Percentiles rank a stretch among this genome's conserved stretches.
phyloP scores from a whole-genome alignment of 1,140 invertebrate genomes.

The Hylyphantes graminicola region DNA sequence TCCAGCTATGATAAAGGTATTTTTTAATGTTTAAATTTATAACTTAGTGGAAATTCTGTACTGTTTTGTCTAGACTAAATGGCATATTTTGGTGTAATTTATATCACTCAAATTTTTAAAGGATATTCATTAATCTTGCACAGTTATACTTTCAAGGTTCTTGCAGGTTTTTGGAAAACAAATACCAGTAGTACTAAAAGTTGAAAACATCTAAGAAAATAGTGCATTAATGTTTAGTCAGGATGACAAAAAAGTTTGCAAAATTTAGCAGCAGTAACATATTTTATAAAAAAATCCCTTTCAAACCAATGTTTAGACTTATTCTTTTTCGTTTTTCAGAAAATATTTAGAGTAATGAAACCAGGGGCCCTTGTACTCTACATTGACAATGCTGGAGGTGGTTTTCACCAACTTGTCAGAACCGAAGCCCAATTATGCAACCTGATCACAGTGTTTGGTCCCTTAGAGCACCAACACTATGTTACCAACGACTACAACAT shows the following conservation, averaged over 20 bases:
- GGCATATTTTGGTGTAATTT: too few species aligned
- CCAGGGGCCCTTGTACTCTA: constrained; percentile 30
- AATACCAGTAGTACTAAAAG: background rate
- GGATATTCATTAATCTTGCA: too few species aligned
- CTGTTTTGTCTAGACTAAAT: too few species aligned
- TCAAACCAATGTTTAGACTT: background rate
- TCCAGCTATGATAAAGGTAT: constrained; percentile 10
- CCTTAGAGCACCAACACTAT: constrained; percentile 13
- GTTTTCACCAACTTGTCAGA: constrained; percentile 15
- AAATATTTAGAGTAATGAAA: constrained; percentile 35
- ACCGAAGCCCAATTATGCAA: background rate
- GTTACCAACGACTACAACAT: background rate
- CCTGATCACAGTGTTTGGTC: constrained; percentile 25
- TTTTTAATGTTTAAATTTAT: background rate
- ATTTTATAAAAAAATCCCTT: background rate
- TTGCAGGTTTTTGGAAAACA: too few species aligned
- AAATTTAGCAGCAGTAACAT: background rate
- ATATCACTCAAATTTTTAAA: too few species aligned
- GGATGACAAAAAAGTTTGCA: background rate
- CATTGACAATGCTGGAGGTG: constrained; percentile 42
- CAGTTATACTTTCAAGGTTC: too few species aligned
- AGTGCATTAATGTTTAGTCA: background rate
- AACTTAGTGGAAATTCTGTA: too few species aligned
- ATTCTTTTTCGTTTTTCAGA: constrained; percentile 22
- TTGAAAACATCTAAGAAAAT: background rate